Conservation (phyloP, 2,113 vertebrate species). For the Ameiurus melas region DNA sequence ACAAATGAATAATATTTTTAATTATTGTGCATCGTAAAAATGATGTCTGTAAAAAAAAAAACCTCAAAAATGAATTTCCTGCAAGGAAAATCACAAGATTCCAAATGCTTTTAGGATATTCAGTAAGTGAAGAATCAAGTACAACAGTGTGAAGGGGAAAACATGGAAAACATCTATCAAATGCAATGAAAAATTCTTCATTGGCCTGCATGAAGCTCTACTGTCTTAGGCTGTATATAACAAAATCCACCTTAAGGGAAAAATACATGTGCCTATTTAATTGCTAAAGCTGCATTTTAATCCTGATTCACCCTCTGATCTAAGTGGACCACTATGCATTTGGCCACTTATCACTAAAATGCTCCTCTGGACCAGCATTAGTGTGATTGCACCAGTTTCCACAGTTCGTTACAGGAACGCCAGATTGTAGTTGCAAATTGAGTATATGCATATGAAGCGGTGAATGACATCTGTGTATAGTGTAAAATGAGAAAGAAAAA, state of each 20-base stretch:
- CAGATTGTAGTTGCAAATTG: constrained; percentile 13
- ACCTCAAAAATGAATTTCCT: too few relatives aligned
- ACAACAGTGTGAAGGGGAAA: background rate
- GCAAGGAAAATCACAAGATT: background rate
- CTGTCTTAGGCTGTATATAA: background rate
- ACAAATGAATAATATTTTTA: background rate
- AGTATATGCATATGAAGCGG: background rate
- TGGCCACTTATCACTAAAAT: background rate
- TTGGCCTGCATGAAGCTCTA: background rate
- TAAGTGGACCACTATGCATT: background rate
- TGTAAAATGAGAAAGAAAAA: too few relatives aligned
- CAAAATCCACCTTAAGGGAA: background rate
- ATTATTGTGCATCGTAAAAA: background rate
- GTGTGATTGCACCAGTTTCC: background rate
- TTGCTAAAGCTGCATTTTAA: background rate
- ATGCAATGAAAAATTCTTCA: background rate
- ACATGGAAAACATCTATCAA: background rate
- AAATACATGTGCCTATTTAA: background rate
- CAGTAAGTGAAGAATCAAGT: background rate
- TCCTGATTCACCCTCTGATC: too few relatives aligned
- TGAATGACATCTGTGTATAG: background rate
- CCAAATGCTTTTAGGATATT: background rate
- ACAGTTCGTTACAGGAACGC: background rate
- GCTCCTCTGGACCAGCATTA: background rate
- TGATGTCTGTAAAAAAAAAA: background rate